Percentiles rank a stretch among this genome's conserved stretches.
These are phyloP conservation scores for Neocrepidodera transversa DNA, from an alignment of 2,888 invertebrate genomes.

Conservation along the genomic window DNA sequence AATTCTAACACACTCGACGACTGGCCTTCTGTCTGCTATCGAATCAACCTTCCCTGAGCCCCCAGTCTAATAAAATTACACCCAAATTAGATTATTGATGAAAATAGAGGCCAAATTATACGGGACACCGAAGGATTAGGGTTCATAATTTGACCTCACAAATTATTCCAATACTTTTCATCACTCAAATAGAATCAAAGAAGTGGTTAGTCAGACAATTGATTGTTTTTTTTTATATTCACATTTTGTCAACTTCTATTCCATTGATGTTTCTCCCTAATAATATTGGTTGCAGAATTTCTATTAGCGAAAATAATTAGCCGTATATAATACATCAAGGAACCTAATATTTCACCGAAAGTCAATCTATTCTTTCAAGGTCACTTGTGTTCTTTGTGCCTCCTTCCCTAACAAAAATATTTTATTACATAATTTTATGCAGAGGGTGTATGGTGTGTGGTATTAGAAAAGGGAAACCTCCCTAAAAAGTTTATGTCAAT, in stretches of 20 bases:
- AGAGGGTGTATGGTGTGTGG: slow-evolving; percentile 32
- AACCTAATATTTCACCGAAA: slow-evolving; percentile 16
- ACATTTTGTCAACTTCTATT: too few species aligned
- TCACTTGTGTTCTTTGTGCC: slow-evolving; percentile 29
- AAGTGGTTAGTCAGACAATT: too few species aligned
- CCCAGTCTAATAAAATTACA: slow-evolving; percentile 37
- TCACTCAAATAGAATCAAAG: too few species aligned
- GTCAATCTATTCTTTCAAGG: slow-evolving; percentile 30
- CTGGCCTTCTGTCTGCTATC: slow-evolving; percentile 47
- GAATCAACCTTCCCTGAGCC: slow-evolving; percentile 39
- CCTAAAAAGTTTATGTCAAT: slow-evolving; percentile 48
- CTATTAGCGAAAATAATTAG: too few species aligned
- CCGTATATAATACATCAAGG: not conserved
- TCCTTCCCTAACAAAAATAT: slow-evolving; percentile 34
- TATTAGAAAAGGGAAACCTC: slow-evolving; percentile 45
- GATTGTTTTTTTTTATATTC: too few species aligned
- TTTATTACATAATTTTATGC: slow-evolving; percentile 39
- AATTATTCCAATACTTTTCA: slow-evolving; percentile 8
- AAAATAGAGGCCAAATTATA: slow-evolving; percentile 36
- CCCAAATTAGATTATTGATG: slow-evolving; percentile 37
- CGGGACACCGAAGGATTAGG: slow-evolving; percentile 34
- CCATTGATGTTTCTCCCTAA: too few species aligned
- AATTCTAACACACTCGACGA: slow-evolving; percentile 57
- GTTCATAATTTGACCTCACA: slow-evolving; percentile 30
- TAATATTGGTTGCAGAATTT: too few species aligned